Percentiles rank a stretch among this genome's conserved stretches.
Conservation (phyloP, 1,140 invertebrate species). For the Lutraria rhynchaena region DNA sequence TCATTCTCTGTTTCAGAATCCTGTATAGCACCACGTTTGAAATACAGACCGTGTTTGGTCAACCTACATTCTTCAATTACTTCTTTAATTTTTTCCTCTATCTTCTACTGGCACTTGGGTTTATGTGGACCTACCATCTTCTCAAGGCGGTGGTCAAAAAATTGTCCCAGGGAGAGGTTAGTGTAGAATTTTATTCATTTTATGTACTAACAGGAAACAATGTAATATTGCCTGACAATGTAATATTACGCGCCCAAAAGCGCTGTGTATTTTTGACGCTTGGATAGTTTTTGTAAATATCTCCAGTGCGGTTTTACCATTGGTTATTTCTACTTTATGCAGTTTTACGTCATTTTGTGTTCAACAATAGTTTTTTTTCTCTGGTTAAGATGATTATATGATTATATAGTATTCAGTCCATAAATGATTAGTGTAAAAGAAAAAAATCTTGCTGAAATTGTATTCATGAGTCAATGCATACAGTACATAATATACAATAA, state of each 20-base stretch:
- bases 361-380: no score
- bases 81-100: conserved; percentile 48
- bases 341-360: not conserved
- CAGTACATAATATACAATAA: no score
- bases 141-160: conserved; percentile 44
- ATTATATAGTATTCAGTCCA: no score
- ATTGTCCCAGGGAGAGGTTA: conserved; percentile 45
- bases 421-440: no score
- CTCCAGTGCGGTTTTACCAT: not conserved
- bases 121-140: conserved; percentile 56
- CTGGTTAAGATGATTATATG: no score
- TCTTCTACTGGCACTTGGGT: conserved; percentile 37
- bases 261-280: not conserved
- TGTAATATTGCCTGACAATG: not conserved
- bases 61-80: conserved; percentile 20
- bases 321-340: not conserved
- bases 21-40: conserved; percentile 43
- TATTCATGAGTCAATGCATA: no score
- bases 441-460: no score
- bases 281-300: no score
- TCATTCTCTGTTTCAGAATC: conserved; percentile 39
- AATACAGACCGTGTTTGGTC: not conserved
- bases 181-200: no score
- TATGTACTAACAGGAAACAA: not conserved
- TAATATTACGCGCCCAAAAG: no score